Percentiles rank a stretch among this genome's conserved stretches.
Conservation (phyloP, 2,888 invertebrate genomes). For the Diadromus collaris region DNA sequence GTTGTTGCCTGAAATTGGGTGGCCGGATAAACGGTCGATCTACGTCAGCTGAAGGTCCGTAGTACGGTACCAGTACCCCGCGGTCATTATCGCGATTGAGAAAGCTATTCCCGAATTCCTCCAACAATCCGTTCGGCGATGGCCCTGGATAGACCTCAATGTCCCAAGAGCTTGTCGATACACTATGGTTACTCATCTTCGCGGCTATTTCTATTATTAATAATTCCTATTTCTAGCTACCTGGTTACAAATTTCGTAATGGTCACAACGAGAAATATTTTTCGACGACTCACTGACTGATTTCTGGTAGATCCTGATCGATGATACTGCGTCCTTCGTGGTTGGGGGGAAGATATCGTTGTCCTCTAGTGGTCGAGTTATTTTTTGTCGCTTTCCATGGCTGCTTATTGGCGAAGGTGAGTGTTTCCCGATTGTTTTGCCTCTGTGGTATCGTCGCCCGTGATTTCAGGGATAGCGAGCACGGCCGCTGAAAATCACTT, state of each 20-base stretch:
- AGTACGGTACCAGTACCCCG: not conserved
- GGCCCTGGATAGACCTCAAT: not conserved
- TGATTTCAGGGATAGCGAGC: conserved; percentile 19
- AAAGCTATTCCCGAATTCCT: not conserved
- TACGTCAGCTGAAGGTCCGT: not conserved
- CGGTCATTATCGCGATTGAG: not conserved
- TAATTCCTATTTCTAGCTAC: not conserved
- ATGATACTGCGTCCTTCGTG: not conserved
- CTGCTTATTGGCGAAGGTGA: not conserved
- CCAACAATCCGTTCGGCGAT: not conserved
- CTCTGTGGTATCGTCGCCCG: not conserved
- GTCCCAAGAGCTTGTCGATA: conserved; percentile 25
- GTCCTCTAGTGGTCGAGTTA: not conserved
- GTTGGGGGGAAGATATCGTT: not conserved
- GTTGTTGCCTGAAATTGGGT: not conserved
- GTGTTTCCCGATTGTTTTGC: not conserved
- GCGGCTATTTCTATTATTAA: not conserved
- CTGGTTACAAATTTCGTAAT: not conserved
- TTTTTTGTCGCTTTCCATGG: not conserved
- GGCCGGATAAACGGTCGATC: conserved; percentile 23
- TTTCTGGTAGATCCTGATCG: not conserved
- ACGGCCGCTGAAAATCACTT: conserved; percentile 22
- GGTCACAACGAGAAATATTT: not conserved
- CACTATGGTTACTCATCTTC: conserved; percentile 19
- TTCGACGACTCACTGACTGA: not conserved